phyloP scores from a whole-genome alignment of 1,140 invertebrate species.

The Limonius californicus region DNA sequence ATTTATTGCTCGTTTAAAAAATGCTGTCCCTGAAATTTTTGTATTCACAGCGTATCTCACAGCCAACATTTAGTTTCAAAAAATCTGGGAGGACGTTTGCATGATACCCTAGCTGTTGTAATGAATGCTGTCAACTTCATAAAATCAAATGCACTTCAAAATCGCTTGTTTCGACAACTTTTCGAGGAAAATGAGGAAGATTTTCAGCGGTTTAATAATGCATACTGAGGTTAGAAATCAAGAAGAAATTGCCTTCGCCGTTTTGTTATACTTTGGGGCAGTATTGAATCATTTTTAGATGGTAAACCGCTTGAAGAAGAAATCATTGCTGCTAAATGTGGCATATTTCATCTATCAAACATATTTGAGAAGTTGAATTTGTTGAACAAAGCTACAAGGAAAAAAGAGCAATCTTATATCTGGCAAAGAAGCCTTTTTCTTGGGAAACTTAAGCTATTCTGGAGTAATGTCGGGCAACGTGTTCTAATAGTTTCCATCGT shows the following conservation, averaged over 20 bases:
- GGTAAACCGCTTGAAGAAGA: background rate
- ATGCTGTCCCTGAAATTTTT: background rate
- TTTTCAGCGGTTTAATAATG: no score
- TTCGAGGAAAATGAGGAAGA: no score
- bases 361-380: background rate
- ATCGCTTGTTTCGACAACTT: background rate
- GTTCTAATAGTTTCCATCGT: background rate
- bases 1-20: background rate
- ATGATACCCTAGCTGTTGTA: no score
- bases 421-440: background rate
- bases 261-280: no score
- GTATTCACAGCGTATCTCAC: background rate
- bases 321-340: no score
- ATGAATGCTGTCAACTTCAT: background rate
- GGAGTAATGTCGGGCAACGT: background rate
- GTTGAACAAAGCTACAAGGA: background rate
- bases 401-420: background rate
- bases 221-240: no score
- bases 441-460: background rate
- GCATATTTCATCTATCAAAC: background rate
- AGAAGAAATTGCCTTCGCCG: background rate
- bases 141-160: background rate
- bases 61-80: background rate
- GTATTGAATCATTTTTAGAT: background rate
- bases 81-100: background rate